A percentile compares a stretch with the other conserved stretches of the same genome.
Evolutionary conservation across 2,113 vertebrate species (phyloP).

Genomic region (Nannospalax galili): DNA sequence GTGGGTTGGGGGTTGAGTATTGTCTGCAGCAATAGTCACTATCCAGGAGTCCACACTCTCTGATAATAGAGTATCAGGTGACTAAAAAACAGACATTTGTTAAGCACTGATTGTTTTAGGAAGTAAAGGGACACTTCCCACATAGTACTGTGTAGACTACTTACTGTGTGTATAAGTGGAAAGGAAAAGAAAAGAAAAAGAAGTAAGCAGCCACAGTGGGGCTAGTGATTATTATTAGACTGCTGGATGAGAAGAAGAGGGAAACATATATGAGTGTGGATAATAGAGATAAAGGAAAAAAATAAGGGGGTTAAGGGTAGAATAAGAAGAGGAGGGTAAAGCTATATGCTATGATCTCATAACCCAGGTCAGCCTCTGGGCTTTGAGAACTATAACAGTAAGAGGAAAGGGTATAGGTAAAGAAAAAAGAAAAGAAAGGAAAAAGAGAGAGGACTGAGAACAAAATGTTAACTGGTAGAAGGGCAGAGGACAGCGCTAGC

Average conservation of each 20-base stretch:
- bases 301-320: neutral
- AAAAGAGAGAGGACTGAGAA: too few relatives aligned
- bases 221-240: neutral
- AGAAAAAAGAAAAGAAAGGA: too few relatives aligned
- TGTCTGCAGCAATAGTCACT: neutral
- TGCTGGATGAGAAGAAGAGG: neutral
- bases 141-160: neutral
- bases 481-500: too few relatives aligned
- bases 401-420: neutral
- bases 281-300: neutral
- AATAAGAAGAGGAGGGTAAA: neutral
- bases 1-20: neutral
- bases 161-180: neutral
- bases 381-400: neutral
- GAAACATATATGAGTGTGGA: neutral
- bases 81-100: neutral
- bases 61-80: neutral
- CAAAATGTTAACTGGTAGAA: too few relatives aligned
- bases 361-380: neutral
- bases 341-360: neutral
- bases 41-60: neutral
- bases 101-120: neutral
- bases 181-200: too few relatives aligned
- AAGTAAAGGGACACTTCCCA: too few relatives aligned
- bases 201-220: too few relatives aligned